A percentile compares a stretch with the other conserved stretches of the same genome.
Conservation (phyloP, 2,888 invertebrate genomes). For the Esperia sulphurella region DNA sequence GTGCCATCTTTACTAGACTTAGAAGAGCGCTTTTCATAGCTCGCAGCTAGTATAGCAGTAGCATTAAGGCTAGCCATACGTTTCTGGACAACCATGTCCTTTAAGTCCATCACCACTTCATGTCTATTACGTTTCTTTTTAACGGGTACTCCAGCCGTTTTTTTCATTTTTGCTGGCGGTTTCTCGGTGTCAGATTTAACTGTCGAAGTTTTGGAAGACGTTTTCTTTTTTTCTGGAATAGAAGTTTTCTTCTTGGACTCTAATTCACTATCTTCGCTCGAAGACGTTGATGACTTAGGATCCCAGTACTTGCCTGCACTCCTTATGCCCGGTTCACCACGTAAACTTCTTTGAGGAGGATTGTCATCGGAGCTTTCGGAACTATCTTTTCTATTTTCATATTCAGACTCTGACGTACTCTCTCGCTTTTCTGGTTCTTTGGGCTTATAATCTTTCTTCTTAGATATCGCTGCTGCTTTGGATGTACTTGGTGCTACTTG, state of each 20-base stretch:
- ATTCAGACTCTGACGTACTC: conserved; percentile 71
- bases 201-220: conserved; percentile 41
- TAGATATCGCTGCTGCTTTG: conserved; percentile 51
- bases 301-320: conserved; percentile 92
- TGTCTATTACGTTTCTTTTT: conserved; percentile 80
- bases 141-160: conserved; percentile 58
- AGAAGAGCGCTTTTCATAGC: conserved; percentile 86
- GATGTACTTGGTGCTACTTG: conserved; percentile 74
- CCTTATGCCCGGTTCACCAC: conserved; percentile 86
- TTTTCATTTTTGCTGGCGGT: conserved; percentile 66
- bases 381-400: conserved; percentile 60
- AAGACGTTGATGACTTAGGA: conserved; percentile 84
- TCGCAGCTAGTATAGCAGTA: conserved; percentile 92
- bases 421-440: conserved; percentile 66
- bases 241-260: conserved; percentile 60
- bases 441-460: conserved; percentile 65
- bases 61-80: conserved; percentile 96
- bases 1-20: conserved; percentile 80
- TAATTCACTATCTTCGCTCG: conserved; percentile 76
- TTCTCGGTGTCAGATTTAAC: conserved; percentile 74
- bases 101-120: conserved; percentile 87
- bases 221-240: conserved; percentile 63
- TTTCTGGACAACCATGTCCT: conserved; percentile 92
- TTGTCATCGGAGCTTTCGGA: conserved; percentile 78
- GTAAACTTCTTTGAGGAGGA: conserved; percentile 77